A percentile compares a stretch with the other conserved stretches of the same genome.
These are phyloP conservation scores for Bombyx mandarina DNA, from an alignment of 1,140 invertebrate genomes.

Conservation along the genomic window DNA sequence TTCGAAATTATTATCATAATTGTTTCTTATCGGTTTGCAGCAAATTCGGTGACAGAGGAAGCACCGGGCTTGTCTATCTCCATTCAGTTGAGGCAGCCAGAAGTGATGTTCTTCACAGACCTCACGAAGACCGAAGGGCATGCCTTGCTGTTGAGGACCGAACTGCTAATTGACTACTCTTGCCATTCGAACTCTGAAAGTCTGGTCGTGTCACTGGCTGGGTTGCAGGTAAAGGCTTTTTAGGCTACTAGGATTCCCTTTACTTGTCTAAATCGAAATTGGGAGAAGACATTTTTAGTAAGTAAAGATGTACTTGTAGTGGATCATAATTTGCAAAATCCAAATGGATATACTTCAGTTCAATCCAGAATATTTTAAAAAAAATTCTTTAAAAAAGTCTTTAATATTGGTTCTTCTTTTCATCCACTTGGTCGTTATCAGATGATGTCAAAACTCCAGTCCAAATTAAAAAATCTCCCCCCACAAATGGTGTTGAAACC, in stretches of 20 bases:
- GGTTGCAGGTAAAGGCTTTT: conserved; percentile 71
- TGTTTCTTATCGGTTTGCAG: conserved; percentile 26
- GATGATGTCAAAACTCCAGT: conserved; percentile 73
- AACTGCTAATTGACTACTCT: conserved; percentile 82
- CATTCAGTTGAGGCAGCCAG: conserved; percentile 81
- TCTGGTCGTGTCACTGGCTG: conserved; percentile 76
- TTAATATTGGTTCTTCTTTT: too few species aligned
- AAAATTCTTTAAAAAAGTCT: too few species aligned
- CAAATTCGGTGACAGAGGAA: conserved; percentile 48
- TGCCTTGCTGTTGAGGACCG: conserved; percentile 80
- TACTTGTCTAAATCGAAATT: neutral
- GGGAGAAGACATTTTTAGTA: too few species aligned
- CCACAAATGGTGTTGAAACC: conserved; percentile 75
- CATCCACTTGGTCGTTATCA: conserved; percentile 34
- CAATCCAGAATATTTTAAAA: too few species aligned
- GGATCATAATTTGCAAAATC: too few species aligned
- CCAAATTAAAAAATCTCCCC: conserved; percentile 64
- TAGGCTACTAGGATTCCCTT: neutral
- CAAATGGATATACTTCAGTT: too few species aligned
- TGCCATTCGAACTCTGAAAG: conserved; percentile 76
- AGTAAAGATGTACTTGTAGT: too few species aligned
- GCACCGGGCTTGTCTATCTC: conserved; percentile 76
- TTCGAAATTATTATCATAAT: too few species aligned
- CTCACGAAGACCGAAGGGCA: conserved; percentile 78
- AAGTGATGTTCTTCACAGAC: conserved; percentile 84